A percentile compares a stretch with the other conserved stretches of the same genome.
Evolutionary conservation across 1,140 invertebrate species (phyloP).

Genomic region (Lordiphosa stackelbergi): DNA sequence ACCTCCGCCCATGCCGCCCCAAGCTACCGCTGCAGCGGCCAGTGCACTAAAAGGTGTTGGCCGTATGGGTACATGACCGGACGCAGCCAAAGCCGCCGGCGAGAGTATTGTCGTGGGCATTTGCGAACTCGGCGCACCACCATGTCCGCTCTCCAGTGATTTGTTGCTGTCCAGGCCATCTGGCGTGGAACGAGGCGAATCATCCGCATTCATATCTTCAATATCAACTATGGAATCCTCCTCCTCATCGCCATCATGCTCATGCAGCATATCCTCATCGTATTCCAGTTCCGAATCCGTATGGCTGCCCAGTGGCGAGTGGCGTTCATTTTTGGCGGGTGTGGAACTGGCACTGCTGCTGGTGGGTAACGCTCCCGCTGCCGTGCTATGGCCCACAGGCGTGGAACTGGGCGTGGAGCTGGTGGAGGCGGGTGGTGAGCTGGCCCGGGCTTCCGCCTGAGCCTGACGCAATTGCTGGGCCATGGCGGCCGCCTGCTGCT

Average conservation of each 20-base stretch:
- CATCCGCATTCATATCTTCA: slow-evolving; percentile 81
- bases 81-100: slow-evolving; percentile 69
- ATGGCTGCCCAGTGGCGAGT: slow-evolving; percentile 73
- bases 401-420: slow-evolving; percentile 53
- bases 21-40: slow-evolving; percentile 82
- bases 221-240: slow-evolving; percentile 84
- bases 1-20: slow-evolving; percentile 81
- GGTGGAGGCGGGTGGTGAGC: slow-evolving; percentile 45
- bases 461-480: slow-evolving; percentile 48
- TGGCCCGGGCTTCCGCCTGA: slow-evolving; percentile 40
- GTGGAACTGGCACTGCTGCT: slow-evolving; percentile 27
- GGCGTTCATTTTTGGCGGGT: slow-evolving; percentile 67
- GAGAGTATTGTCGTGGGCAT: slow-evolving; percentile 72
- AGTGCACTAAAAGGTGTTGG: slow-evolving; percentile 83
- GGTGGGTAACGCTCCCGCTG: slow-evolving; percentile 4
- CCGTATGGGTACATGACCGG: slow-evolving; percentile 80
- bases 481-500: slow-evolving; percentile 50
- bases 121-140: slow-evolving; percentile 54
- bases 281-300: slow-evolving; percentile 81
- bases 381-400: slow-evolving; percentile 32
- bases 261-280: slow-evolving; percentile 79
- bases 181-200: slow-evolving; percentile 72
- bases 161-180: slow-evolving; percentile 72
- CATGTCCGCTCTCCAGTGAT: slow-evolving; percentile 59
- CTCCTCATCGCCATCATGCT: slow-evolving; percentile 81